Evolutionary conservation across 2,888 invertebrate species (phyloP), one percentile per base, ranked within the genome.

Genomic region (Pristionchus arcanus): DNA sequence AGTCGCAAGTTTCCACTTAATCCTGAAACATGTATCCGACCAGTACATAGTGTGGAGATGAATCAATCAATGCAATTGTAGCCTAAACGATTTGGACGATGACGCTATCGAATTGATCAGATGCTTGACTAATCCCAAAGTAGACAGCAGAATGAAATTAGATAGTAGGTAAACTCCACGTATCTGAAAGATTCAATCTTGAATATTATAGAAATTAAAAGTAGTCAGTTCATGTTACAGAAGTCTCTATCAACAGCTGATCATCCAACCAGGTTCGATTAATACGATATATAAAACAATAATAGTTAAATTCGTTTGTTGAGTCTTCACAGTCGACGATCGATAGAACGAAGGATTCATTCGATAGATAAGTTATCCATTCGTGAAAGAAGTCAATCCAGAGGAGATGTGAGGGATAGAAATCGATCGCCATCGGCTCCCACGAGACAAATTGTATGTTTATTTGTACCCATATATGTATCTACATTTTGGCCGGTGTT

Each of bases 361-460:
- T 81, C 81, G 3, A 49, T 81, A 3, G 81, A 81, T 28, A 49
- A 49, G n/a, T 4, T 7, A 28, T 81, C 81, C 4, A 42, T 81
- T n/a, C 42, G 81, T 28, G 81, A 81, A 16, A 25, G 81, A 53
- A 81, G 81, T 53, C n/a, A 53, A 81, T 81, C 81, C 16, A 81
- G 49, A n/a, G 81, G 81, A 49, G 34, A 49, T 49, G 49, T n/a
- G n/a, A 49, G 53, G 34, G 81, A 81, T 1, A 25, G 81, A 53
- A 81, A 81, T 49, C n/a, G 28, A 81, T 81, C 81, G 0, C 81
- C 81, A 9, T 11, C 81, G 0, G 81, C 34, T 34, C 31, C 37
- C 25, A 5, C 77, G n/a, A 77, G 15, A 53, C 81, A 53, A 81
- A 5, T 49, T 15, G 81, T 81, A 53, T 53, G 49, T 53, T 42